Conservation (phyloP, 2,888 invertebrate species). For the Rhimphoctona megacephalus region DNA sequence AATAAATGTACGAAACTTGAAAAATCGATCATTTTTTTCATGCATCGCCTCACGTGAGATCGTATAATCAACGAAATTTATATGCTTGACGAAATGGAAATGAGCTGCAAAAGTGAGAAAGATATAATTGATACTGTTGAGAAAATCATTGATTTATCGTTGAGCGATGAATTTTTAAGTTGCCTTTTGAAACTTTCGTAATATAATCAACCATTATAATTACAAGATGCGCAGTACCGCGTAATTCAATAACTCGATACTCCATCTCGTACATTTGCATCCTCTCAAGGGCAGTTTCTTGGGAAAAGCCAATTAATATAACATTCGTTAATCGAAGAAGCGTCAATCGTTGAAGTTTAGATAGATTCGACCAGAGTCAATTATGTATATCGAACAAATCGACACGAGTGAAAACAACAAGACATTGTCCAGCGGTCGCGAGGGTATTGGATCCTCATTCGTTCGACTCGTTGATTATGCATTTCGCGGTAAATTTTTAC, state of each 20-base stretch:
- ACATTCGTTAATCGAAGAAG: constrained; percentile 38
- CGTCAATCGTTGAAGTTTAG: constrained; percentile 30
- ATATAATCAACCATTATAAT: background rate
- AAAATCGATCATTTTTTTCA: background rate
- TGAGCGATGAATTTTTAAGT: background rate
- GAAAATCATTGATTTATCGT: background rate
- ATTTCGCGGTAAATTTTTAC: background rate
- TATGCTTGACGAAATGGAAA: background rate
- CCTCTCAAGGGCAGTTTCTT: constrained; percentile 40
- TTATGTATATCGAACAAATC: constrained; percentile 51
- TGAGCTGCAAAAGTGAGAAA: background rate
- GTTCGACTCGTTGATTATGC: constrained; percentile 23
- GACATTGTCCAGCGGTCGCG: background rate
- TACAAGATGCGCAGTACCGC: background rate
- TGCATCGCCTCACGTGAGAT: background rate
- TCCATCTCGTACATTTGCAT: constrained; percentile 24
- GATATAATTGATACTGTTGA: background rate
- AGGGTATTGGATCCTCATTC: constrained; percentile 11
- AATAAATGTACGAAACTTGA: background rate
- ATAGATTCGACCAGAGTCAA: constrained; percentile 14
- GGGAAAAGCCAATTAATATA: constrained; percentile 47
- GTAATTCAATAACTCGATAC: constrained; percentile 3
- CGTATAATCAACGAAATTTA: background rate
- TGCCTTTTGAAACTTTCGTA: background rate
- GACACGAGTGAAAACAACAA: constrained; percentile 30